Conservation (phyloP, 2,113 vertebrate species). For the Callaeas wilsoni region DNA sequence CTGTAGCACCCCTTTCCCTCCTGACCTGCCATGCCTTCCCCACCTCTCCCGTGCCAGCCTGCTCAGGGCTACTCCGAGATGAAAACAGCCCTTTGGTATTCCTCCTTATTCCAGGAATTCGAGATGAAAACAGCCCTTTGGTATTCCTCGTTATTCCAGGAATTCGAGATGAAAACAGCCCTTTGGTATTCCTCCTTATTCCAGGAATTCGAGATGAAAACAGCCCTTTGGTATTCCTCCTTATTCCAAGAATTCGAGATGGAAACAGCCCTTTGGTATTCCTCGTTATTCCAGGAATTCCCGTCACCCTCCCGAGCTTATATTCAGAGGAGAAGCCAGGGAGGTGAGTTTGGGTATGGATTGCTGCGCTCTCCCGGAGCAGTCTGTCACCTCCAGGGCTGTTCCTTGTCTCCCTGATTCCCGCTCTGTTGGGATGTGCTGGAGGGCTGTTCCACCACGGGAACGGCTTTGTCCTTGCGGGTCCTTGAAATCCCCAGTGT, state of each 20-base stretch:
- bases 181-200: no score
- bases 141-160: no score
- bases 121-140: no score
- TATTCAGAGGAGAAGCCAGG: neutral
- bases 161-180: no score
- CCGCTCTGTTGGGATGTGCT: neutral
- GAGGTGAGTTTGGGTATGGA: neutral
- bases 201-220: neutral
- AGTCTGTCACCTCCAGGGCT: neutral
- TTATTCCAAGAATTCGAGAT: neutral
- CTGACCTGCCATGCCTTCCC: neutral
- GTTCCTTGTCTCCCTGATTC: neutral
- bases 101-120: neutral
- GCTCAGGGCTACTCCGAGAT: neutral
- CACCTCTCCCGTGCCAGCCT: neutral
- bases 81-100: neutral
- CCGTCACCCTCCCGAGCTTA: no score
- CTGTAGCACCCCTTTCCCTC: neutral
- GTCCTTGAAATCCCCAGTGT: neutral
- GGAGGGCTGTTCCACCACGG: neutral
- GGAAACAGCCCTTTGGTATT: no score
- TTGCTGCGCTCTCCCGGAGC: neutral
- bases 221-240: neutral
- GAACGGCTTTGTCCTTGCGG: neutral
- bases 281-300: no score